Conservation (phyloP, 1,140 invertebrate species). For the Stegodyphus dumicola region DNA sequence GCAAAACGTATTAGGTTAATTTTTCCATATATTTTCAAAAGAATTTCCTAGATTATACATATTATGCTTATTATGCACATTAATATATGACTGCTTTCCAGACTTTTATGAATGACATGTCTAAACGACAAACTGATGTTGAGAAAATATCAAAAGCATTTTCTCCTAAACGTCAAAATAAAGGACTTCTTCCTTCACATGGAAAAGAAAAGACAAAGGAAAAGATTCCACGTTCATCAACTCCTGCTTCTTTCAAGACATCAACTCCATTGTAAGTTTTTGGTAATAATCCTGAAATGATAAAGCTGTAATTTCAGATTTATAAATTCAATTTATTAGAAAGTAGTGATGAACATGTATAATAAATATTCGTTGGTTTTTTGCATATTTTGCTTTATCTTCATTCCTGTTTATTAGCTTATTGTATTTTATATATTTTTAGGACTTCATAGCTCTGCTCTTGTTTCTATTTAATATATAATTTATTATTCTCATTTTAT, state of each 20-base stretch:
- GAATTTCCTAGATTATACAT: no score
- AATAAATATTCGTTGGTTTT: neutral
- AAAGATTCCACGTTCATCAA: constrained; percentile 21
- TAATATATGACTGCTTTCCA: neutral
- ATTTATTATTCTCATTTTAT: no score
- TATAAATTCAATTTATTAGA: no score
- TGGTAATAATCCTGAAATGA: neutral
- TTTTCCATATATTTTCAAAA: no score
- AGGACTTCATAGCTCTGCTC: no score
- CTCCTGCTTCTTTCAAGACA: constrained; percentile 23
- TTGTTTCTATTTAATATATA: no score
- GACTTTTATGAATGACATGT: constrained; percentile 88
- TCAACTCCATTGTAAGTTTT: constrained; percentile 47
- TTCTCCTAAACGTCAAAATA: constrained; percentile 57
- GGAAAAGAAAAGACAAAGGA: constrained; percentile 38
- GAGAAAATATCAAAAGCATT: constrained; percentile 75
- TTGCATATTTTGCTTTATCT: no score
- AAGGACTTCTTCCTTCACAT: constrained; percentile 14
- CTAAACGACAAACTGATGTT: constrained; percentile 86
- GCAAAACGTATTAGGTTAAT: neutral
- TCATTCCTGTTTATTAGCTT: no score
- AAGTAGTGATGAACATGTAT: no score
- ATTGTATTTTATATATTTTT: no score
- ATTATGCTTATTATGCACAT: no score
- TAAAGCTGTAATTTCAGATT: no score